A percentile compares a stretch with the other conserved stretches of the same genome.
Conservation (phyloP, 1,140 invertebrate species). For the Drosophila malerkotliana region DNA sequence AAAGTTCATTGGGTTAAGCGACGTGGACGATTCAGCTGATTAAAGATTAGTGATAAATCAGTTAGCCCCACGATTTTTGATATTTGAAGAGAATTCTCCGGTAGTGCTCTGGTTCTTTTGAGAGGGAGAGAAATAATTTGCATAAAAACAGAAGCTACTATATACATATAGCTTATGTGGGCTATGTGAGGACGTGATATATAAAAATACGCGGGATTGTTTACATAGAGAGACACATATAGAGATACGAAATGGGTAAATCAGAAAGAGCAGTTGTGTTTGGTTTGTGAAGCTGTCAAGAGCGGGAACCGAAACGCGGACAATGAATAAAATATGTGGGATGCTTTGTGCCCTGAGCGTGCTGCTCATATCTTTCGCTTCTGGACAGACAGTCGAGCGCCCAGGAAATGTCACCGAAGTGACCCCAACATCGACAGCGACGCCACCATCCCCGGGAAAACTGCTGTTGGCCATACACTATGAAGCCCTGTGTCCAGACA, state of each 20-base stretch:
- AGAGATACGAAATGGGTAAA: constrained; percentile 15
- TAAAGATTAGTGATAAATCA: constrained; percentile 25
- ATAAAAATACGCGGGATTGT: constrained; percentile 21
- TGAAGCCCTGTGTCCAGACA: constrained; percentile 77
- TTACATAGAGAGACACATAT: constrained; percentile 8
- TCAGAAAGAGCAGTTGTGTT: constrained; percentile 57
- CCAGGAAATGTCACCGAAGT: constrained; percentile 7
- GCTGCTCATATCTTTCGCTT: constrained; percentile 8
- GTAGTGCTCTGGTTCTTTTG: neutral
- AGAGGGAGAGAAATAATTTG: constrained; percentile 15
- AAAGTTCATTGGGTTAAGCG: constrained; percentile 30
- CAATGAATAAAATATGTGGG: constrained; percentile 39
- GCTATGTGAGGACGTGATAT: constrained; percentile 3
- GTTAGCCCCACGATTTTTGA: neutral
- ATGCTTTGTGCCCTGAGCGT: constrained; percentile 15
- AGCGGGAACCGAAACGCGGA: constrained; percentile 12
- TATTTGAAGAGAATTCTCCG: constrained; percentile 10
- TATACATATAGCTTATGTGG: constrained; percentile 1
- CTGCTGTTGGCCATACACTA: constrained; percentile 69
- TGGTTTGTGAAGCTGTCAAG: constrained; percentile 50
- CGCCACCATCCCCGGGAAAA: neutral
- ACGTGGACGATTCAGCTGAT: constrained; percentile 13
- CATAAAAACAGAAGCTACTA: neutral
- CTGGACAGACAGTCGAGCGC: constrained; percentile 9
- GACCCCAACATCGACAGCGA: neutral